These are phyloP conservation scores for Endotricha flammealis DNA, from an alignment of 2,888 invertebrate genomes.

Conservation along the genomic window DNA sequence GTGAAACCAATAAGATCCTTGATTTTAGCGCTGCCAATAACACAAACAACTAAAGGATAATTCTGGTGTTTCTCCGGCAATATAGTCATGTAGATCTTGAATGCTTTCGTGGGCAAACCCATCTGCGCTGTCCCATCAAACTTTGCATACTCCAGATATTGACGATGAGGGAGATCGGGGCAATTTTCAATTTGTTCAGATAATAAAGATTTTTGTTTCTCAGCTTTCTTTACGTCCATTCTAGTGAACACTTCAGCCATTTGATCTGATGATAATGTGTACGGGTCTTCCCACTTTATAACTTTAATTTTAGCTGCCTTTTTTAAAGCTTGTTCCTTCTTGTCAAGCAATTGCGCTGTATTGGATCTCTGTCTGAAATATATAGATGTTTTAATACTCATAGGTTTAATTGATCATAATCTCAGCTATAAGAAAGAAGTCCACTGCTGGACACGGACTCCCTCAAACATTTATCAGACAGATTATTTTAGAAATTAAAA, in stretches of 20 bases:
- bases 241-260: conserved; percentile 79
- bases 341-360: conserved; percentile 92
- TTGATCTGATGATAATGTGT: conserved; percentile 75
- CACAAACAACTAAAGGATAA: conserved; percentile 90
- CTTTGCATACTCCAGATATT: conserved; percentile 92
- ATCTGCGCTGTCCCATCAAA: conserved; percentile 94
- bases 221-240: conserved; percentile 46
- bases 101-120: conserved; percentile 87
- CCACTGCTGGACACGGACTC: no score
- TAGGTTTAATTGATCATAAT: no score
- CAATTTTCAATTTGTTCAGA: conserved; percentile 87
- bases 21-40: conserved; percentile 90
- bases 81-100: conserved; percentile 94
- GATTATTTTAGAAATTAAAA: no score
- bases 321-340: conserved; percentile 90
- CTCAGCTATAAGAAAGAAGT: no score
- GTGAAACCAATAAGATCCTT: conserved; percentile 94
- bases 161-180: conserved; percentile 88
- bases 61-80: conserved; percentile 87
- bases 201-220: conserved; percentile 80
- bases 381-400: no score
- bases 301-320: conserved; percentile 87
- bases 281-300: conserved; percentile 83
- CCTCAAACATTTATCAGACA: no score
- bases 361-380: conserved; percentile 83